phyloP scores from a whole-genome alignment of 2,888 invertebrate genomes.

The Latrodectus elegans region DNA sequence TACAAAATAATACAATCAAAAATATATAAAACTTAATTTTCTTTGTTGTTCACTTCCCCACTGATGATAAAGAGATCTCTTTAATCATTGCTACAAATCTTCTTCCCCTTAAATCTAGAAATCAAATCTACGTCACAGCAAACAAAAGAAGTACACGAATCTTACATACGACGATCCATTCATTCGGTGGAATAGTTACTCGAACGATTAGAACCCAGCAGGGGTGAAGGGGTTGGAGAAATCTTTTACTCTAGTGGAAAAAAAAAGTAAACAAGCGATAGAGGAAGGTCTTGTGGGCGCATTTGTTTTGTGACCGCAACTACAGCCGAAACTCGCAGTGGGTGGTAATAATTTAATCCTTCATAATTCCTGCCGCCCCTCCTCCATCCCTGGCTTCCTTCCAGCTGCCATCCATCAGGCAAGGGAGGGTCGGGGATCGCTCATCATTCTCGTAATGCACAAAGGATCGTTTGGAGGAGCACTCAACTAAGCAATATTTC shows the following conservation, averaged over 20 bases:
- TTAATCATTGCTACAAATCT: too few relatives aligned
- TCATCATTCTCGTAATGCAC: neutral
- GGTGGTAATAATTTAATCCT: conserved; percentile 42
- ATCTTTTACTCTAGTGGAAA: neutral
- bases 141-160: neutral
- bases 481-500: too few relatives aligned
- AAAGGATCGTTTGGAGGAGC: too few relatives aligned
- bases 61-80: too few relatives aligned
- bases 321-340: conserved; percentile 5
- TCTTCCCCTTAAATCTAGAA: too few relatives aligned
- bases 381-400: neutral
- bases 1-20: too few relatives aligned
- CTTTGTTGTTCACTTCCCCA: too few relatives aligned
- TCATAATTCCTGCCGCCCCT: conserved; percentile 32
- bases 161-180: neutral
- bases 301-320: conserved; percentile 23
- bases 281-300: neutral
- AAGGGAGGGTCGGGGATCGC: neutral
- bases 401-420: neutral
- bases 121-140: too few relatives aligned
- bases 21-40: too few relatives aligned
- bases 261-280: neutral
- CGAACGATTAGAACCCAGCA: neutral
- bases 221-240: neutral
- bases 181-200: neutral